Evolutionary conservation across 2,113 vertebrate species (phyloP).

Genomic region (Cheirogaleus medius): DNA sequence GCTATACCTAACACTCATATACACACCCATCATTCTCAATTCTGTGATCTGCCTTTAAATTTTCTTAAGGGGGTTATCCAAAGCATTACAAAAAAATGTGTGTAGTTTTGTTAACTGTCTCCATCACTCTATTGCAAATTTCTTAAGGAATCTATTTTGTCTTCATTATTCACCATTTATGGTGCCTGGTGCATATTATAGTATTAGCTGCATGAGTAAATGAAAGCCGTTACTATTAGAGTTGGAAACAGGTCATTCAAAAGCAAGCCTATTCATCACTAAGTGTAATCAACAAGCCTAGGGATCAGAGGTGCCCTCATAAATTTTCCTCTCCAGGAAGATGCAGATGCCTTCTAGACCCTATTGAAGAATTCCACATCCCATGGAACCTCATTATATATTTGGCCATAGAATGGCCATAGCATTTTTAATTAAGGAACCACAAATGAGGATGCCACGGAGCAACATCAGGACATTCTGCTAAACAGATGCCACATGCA

Average conservation of each 20-base stretch:
- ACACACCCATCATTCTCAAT: background rate
- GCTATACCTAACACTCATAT: background rate
- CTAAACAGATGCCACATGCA: background rate
- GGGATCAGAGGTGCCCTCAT: background rate
- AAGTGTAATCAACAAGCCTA: background rate
- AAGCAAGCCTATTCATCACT: background rate
- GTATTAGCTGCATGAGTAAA: background rate
- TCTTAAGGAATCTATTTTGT: background rate
- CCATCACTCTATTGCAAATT: background rate
- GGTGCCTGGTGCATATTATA: background rate
- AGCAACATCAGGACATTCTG: background rate
- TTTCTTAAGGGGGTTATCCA: background rate
- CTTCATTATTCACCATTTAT: background rate
- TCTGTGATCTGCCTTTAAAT: background rate
- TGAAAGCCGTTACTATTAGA: background rate
- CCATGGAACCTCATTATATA: background rate
- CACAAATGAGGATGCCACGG: background rate
- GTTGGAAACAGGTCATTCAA: background rate
- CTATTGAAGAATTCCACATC: background rate
- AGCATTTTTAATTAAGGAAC: constrained; percentile 14
- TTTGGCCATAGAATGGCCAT: background rate
- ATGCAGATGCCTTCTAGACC: background rate
- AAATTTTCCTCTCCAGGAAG: background rate
- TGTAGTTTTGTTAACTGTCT: background rate
- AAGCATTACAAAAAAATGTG: background rate